phyloP scores from a whole-genome alignment of 2,113 vertebrate species.

The Caranx ignobilis region DNA sequence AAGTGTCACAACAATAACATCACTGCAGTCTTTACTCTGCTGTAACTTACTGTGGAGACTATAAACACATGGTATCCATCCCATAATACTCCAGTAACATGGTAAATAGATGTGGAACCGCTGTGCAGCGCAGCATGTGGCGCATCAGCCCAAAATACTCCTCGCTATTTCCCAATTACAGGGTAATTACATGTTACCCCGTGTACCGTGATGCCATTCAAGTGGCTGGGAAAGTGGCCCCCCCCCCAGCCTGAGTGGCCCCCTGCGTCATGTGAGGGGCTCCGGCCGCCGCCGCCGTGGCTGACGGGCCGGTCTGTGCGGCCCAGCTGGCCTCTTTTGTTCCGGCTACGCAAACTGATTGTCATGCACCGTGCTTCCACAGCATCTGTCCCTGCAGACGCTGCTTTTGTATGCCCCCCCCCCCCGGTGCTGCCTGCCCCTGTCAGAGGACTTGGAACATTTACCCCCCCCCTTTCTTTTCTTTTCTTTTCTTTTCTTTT shows the following conservation, averaged over 20 bases:
- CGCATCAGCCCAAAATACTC: not conserved
- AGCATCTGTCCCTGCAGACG: constrained; percentile 74
- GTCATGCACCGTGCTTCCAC: constrained; percentile 58
- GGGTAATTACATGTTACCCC: not conserved
- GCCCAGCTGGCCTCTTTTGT: constrained; percentile 75
- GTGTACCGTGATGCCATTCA: not conserved
- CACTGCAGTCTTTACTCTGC: not conserved
- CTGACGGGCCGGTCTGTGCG: constrained; percentile 22
- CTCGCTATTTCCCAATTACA: not conserved
- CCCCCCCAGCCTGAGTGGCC: too few relatives aligned
- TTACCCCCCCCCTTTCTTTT: too few relatives aligned
- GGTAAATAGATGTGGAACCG: too few relatives aligned
- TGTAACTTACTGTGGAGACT: not conserved
- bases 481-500: constrained; percentile 19
- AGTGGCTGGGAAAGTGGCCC: too few relatives aligned
- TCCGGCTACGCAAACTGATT: constrained; percentile 59
- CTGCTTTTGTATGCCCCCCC: constrained; percentile 55
- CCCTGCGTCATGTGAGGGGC: too few relatives aligned
- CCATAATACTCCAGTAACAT: too few relatives aligned
- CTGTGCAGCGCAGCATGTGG: too few relatives aligned
- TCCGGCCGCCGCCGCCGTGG: not conserved
- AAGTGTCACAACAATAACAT: not conserved
- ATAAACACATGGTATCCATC: too few relatives aligned
- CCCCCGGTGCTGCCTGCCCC: too few relatives aligned
- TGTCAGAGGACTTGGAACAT: too few relatives aligned